Conservation (phyloP, 2,888 invertebrate species). For the Habrosyne pyritoides region DNA sequence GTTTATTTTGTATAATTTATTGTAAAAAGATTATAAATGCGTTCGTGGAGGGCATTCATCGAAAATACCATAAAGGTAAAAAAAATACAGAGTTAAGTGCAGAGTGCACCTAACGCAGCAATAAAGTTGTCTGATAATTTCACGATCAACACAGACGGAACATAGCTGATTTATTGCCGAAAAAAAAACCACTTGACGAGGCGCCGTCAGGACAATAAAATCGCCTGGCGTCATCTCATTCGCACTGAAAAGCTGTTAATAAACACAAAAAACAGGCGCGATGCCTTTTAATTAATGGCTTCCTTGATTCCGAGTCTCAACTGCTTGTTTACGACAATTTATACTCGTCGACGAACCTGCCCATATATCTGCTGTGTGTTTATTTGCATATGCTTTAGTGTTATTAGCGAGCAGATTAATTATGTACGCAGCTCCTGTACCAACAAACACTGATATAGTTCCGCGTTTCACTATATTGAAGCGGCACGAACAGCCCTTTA, state of each 20-base stretch:
- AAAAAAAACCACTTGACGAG: conserved; percentile 28
- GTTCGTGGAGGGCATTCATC: background rate
- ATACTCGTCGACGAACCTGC: conserved; percentile 37
- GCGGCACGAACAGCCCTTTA: background rate
- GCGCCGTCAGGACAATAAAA: conserved; percentile 31
- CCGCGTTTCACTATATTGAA: background rate
- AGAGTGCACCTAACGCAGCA: background rate
- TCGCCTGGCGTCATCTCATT: conserved; percentile 24
- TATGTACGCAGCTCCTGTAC: conserved; percentile 1
- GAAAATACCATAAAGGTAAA: background rate
- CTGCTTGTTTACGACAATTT: conserved; percentile 49
- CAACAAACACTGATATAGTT: background rate
- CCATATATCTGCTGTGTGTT: conserved; percentile 26
- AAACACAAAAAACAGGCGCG: conserved; percentile 45
- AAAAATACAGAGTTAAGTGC: background rate
- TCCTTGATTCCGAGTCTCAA: conserved; percentile 51
- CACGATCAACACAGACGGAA: conserved; percentile 21
- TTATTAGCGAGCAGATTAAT: conserved; percentile 10
- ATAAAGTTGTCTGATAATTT: background rate
- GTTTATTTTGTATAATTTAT: background rate
- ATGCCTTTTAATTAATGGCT: conserved; percentile 56
- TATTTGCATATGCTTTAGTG: conserved; percentile 10
- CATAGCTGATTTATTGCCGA: conserved; percentile 25
- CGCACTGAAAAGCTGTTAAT: conserved; percentile 34
- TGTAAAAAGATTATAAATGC: background rate